Evolutionary conservation across 1,140 invertebrate species (phyloP).

Genomic region (Conus betulinus): DNA sequence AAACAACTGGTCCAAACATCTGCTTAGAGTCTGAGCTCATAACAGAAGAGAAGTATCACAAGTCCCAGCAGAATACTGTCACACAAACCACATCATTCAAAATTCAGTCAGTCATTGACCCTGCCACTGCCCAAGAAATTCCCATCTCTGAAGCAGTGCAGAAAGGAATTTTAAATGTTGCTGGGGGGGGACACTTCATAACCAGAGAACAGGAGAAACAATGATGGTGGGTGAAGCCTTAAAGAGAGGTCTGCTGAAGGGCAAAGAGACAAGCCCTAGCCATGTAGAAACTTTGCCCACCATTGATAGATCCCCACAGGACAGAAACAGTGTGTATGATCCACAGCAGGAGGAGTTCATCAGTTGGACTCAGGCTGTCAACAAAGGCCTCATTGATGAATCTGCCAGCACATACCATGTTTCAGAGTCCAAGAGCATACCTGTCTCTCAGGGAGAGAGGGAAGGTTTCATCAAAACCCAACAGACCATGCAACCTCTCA

Average conservation of each 20-base stretch:
- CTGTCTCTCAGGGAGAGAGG: conserved; percentile 86
- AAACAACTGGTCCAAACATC: conserved; percentile 57
- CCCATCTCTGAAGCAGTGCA: conserved; percentile 88
- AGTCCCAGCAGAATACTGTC: conserved; percentile 52
- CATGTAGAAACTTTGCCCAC: neutral
- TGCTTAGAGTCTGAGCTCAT: conserved; percentile 56
- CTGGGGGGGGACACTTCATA: conserved; percentile 73
- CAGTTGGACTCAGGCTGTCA: conserved; percentile 85
- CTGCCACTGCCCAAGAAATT: conserved; percentile 81
- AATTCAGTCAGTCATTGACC: conserved; percentile 65
- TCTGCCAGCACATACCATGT: conserved; percentile 85
- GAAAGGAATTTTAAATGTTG: conserved; percentile 78
- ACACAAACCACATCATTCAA: conserved; percentile 61
- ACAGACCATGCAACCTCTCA: conserved; percentile 80
- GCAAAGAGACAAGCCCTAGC: conserved; percentile 42
- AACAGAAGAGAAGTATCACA: conserved; percentile 49
- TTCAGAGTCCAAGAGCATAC: conserved; percentile 82
- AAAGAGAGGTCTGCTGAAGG: conserved; percentile 83
- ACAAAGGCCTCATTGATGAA: conserved; percentile 85
- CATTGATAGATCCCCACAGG: neutral
- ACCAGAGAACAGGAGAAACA: conserved; percentile 82
- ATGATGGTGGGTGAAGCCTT: conserved; percentile 86
- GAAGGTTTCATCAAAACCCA: conserved; percentile 81
- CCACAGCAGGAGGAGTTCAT: conserved; percentile 75
- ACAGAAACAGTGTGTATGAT: conserved; percentile 78